Base-by-base conservation (phyloP, 2,888 invertebrate species). In the Cosmia trapezina region DNA sequence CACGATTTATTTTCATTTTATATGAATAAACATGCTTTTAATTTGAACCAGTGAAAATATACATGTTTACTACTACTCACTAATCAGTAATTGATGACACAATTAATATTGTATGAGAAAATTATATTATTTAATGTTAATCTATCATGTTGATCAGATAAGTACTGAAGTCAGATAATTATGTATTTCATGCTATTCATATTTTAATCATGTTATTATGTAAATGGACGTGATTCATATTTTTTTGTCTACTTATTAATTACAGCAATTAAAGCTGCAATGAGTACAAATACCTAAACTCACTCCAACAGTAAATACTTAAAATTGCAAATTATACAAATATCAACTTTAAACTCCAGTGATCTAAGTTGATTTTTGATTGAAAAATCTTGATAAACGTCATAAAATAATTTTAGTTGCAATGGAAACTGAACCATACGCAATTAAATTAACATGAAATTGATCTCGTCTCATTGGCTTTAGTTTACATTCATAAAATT, bases 171-270 rank as follows among this genome's bases (percentile, higher is more conserved):
- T 4, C 28, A 54, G 41, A 47, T 62, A 49, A 14, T 63, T 33
- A 62, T 70, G 8, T 41, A 56, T 41, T 49, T 37, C 12, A 22
- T 17, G n/a, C 53, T 54, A 73, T n/a, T 43, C 7, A 47, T 73
- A 33, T 47, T 47, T 47, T 28, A 67, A 70, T 43, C 1, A 47
- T 28, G 33, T 33, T 22, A 37, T 19, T 56, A 73, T 41, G 45
- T 19, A 45, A 22, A 45, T 47, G 19, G 67, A 70, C 2, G 1
- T 14, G 17, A 57, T 41, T 43, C n/a, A 51, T 59, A n/a, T 19
- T 19, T 53, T 45, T 33, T 53, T 37, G 9, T 22, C 37, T 37
- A 37, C 14, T 45, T 7, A 3, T 45, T 22, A 37, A 37, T 2
- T 57, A 33, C 11, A 33, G 49, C 17, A 45, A 57, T 70, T 51